Evolutionary conservation across 2,797 vertebrate species (phyloP), one percentile per base, ranked within the genome.

Genomic region (Tamandua tetradactyla): DNA sequence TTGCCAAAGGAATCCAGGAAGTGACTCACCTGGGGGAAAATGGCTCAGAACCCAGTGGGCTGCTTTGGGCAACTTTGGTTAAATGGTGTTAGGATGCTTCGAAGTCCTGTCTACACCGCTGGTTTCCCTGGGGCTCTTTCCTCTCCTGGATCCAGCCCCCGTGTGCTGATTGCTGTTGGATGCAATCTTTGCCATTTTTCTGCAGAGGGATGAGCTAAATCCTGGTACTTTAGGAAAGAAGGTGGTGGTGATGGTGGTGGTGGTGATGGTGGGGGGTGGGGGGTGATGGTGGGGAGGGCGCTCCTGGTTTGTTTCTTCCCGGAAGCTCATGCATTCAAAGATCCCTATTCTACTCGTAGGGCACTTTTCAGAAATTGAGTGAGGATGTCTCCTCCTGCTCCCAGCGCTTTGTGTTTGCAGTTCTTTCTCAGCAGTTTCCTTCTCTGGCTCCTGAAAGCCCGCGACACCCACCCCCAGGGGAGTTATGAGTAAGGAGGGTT

Each of bases 1-100:
- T 25, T 11, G 66, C 59, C 89, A 6, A 1, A 57, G 87, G 88
- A n/a, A 4, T 55, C 64, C n/a, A 30, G 95, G 87, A 93, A 76
- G 86, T 42, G 95, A 81, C 68, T 84, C 82, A 40, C 75, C 59
- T 80, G n/a, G 69, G 66, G 30, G 9, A 1, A 2, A 9, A 32
- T 2, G 15, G 44, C 40, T 20, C 35, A 0, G 69, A 57, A 35
- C 44, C 20, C 76, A 1, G 72, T 0, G 66, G 44, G 30, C 71
- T 89, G 52, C 52, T 55, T 55, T 2, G 49, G 72, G 40, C 44
- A 1, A 55, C 11, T 10, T 27, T 3, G 47, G 37, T 37, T 32
- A 0, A 7, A 42, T 35, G n/a, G 30, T 4, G 13, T 30, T 1
- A 75, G 61, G 66, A 13, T 37, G 12, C 72, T 42, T 47, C 75